Evolutionary conservation across 2,797 vertebrate species (phyloP).

Genomic region (Zenarchopterus dispar): DNA sequence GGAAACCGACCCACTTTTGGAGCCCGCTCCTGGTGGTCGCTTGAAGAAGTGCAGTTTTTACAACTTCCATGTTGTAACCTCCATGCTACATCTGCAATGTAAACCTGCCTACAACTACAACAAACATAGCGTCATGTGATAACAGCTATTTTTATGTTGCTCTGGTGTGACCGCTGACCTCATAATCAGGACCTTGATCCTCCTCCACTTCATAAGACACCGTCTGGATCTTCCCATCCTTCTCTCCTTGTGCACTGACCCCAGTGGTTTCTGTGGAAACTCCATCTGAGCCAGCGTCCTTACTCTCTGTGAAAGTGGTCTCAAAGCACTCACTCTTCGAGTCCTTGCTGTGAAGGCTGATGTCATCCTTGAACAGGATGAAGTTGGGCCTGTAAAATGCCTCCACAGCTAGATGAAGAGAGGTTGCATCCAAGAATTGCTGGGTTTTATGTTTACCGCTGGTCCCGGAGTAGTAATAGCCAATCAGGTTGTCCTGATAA

Average conservation of each 20-base stretch:
- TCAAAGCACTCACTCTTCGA: conserved; percentile 89
- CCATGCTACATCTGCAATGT: not conserved
- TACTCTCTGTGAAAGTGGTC: conserved; percentile 90
- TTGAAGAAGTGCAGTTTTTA: too few relatives aligned
- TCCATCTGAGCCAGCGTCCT: conserved; percentile 73
- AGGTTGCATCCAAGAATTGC: conserved; percentile 91
- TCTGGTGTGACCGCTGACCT: conserved; percentile 76
- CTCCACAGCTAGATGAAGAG: conserved; percentile 91
- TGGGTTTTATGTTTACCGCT: conserved; percentile 80
- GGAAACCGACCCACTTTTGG: too few relatives aligned
- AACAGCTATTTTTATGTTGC: not conserved
- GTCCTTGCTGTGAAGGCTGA: conserved; percentile 86
- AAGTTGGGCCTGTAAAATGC: conserved; percentile 90
- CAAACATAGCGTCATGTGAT: not conserved
- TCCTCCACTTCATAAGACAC: conserved; percentile 93
- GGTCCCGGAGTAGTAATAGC: conserved; percentile 85
- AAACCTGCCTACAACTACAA: not conserved
- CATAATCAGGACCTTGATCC: conserved; percentile 88
- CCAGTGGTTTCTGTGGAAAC: conserved; percentile 55
- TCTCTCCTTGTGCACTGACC: conserved; percentile 73
- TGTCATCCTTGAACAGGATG: conserved; percentile 87
- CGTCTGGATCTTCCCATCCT: conserved; percentile 89
- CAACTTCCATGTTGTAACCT: too few relatives aligned
- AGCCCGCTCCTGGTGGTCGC: too few relatives aligned
- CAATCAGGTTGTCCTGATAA: conserved; percentile 88